Evolutionary conservation across 2,113 vertebrate genomes (phyloP).

Genomic region (Bungarus multicinctus): DNA sequence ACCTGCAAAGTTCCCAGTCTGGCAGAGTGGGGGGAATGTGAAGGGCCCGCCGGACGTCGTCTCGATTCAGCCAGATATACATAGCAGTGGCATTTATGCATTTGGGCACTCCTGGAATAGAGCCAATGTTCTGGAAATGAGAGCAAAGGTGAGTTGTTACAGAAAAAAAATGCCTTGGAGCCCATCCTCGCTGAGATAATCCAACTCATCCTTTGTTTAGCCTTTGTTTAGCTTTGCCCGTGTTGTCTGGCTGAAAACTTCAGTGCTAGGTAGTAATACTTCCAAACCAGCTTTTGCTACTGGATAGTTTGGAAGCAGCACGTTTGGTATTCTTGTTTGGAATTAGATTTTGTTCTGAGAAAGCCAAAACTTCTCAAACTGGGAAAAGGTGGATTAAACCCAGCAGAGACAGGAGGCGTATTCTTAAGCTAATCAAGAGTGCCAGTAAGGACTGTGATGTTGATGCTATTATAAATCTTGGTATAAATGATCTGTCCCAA

Average conservation of each 20-base stretch:
- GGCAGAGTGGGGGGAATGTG: slow-evolving; percentile 39
- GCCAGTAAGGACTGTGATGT: too few species aligned
- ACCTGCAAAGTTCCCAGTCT: slow-evolving; percentile 47
- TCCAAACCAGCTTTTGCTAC: too few species aligned
- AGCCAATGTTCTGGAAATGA: background rate
- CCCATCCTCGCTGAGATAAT: background rate
- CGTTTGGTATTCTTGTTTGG: background rate
- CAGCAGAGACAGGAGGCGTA: background rate
- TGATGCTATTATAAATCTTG: too few species aligned
- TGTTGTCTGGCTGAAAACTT: background rate
- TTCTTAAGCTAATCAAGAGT: too few species aligned
- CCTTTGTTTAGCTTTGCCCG: background rate
- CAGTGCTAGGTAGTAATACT: too few species aligned
- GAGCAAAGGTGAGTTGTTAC: background rate
- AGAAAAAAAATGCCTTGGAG: background rate
- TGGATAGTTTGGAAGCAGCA: background rate
- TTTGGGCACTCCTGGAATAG: slow-evolving; percentile 28
- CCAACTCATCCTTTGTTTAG: background rate
- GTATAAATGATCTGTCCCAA: too few species aligned
- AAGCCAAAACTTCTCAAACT: background rate
- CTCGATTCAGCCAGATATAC: slow-evolving; percentile 43
- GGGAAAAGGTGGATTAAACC: background rate
- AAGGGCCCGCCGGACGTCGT: slow-evolving; percentile 14
- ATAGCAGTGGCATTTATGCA: slow-evolving; percentile 38
- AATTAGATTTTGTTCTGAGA: background rate